Percentiles rank a stretch among this genome's conserved stretches.
phyloP scores from a whole-genome alignment of 2,113 vertebrate genomes.

The Corvus hawaiiensis region DNA sequence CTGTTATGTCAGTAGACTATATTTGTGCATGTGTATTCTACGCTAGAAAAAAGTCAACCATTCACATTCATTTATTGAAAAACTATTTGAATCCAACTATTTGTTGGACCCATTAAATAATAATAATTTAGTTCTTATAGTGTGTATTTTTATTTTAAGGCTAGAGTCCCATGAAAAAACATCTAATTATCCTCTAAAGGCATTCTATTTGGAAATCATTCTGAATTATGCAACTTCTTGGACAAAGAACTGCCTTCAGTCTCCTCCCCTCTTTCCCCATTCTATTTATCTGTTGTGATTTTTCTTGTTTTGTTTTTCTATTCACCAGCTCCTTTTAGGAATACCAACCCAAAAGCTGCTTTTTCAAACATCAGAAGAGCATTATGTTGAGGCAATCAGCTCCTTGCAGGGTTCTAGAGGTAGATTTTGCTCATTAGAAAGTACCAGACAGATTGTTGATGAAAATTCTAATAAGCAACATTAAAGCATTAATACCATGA shows the following conservation, averaged over 20 bases:
- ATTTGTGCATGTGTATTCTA: neutral
- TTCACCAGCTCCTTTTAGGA: neutral
- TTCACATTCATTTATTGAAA: neutral
- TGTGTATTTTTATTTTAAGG: neutral
- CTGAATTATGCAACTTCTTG: neutral
- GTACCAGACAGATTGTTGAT: slow-evolving; percentile 2
- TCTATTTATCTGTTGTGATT: neutral
- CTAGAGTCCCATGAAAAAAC: neutral
- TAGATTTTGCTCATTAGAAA: slow-evolving; percentile 1
- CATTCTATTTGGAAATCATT: neutral
- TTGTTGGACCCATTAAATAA: neutral
- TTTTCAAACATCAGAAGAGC: neutral
- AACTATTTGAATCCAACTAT: neutral
- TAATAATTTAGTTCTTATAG: neutral
- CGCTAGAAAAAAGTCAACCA: neutral
- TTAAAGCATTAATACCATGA: slow-evolving; percentile 12
- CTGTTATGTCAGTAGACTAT: neutral
- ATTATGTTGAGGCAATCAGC: neutral
- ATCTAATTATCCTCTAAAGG: neutral
- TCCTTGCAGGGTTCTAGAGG: neutral
- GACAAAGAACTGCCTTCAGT: neutral
- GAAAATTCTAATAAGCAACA: slow-evolving; percentile 39
- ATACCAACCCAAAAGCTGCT: neutral
- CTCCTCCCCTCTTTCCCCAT: neutral
- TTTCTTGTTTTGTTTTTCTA: neutral